Conservation (phyloP, 2,888 invertebrate genomes). For the Amphipyra tragopoginis region DNA sequence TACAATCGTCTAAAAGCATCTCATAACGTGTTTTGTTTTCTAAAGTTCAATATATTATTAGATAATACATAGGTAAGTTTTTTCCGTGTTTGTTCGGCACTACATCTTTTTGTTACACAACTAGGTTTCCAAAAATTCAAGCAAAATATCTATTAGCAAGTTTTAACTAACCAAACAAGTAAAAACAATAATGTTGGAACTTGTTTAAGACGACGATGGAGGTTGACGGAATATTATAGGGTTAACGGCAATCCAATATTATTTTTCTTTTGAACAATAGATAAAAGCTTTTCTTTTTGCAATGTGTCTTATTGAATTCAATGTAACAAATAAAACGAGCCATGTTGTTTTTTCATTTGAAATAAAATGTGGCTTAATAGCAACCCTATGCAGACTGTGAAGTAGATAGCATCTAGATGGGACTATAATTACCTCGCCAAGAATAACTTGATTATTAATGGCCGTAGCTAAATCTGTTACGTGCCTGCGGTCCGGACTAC, state of each 20-base stretch:
- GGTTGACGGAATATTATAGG: neutral
- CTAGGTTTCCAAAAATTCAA: neutral
- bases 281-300: no score
- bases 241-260: neutral
- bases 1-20: no score
- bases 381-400: conserved; percentile 14
- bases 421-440: conserved; percentile 56
- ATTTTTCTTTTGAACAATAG: neutral
- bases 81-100: neutral
- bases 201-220: conserved; percentile 12
- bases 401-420: conserved; percentile 58
- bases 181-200: conserved; percentile 22
- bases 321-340: neutral
- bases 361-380: conserved; percentile 3
- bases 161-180: conserved; percentile 17
- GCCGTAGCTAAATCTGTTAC: conserved; percentile 25
- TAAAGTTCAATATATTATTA: no score
- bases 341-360: conserved; percentile 1
- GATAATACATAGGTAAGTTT: neutral
- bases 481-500: conserved; percentile 7
- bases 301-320: no score
- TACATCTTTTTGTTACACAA: neutral
- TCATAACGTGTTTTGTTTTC: no score
- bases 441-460: conserved; percentile 53
- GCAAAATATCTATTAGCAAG: neutral